Base-by-base conservation (phyloP, 2,888 invertebrate species). In the Amaurobius ferox region DNA sequence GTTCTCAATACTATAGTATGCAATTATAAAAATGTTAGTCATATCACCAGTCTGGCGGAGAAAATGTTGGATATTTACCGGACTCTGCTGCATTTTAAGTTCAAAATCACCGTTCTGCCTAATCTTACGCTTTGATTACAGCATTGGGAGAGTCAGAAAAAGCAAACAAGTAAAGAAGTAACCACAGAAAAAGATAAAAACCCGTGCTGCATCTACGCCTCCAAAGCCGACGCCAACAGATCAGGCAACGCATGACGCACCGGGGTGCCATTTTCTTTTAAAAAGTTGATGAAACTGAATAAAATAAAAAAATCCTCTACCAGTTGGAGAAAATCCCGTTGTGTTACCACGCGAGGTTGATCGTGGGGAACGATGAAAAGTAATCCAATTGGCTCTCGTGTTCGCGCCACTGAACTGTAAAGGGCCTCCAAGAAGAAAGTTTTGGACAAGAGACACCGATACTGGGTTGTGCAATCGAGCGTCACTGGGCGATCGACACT, bases 401-500 rank as follows among this genome's bases (percentile, higher is more conserved):
- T 66, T 64, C 66, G 66, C 30, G 13, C 66, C 44, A 64, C 29
- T 32, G 48, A 29, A 19, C 44, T 16, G 76, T 19, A 13, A 44
- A 64, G 61, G 19, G 61, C 35, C n/a, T n/a, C 23, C 39, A 29
- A 26, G 13, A 32, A 23, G 40, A 40, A 68, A 40, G 16, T 35
- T 68, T 23, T 40, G 68, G 68, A 68, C 68, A 68, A 32, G 40
- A 16, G 29, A 64, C 44, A 66, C 28, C 30, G 76, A 76, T 76
- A 76, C 64, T 76, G 29, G 16, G 76, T n/a, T 13, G 64, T 23
- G 76, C 76, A 76, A 66, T 76, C 44, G 40, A 29, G 44, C 76
- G 23, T 76, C 55, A 55, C 5, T 23, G 2, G 23, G 28, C 67
- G 19, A n/a, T 0, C 7, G 28, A 1, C 28, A 40, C 39, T 67